These are phyloP conservation scores for Myiozetetes cayanensis DNA, from an alignment of 2,113 vertebrate genomes.

Conservation along the genomic window DNA sequence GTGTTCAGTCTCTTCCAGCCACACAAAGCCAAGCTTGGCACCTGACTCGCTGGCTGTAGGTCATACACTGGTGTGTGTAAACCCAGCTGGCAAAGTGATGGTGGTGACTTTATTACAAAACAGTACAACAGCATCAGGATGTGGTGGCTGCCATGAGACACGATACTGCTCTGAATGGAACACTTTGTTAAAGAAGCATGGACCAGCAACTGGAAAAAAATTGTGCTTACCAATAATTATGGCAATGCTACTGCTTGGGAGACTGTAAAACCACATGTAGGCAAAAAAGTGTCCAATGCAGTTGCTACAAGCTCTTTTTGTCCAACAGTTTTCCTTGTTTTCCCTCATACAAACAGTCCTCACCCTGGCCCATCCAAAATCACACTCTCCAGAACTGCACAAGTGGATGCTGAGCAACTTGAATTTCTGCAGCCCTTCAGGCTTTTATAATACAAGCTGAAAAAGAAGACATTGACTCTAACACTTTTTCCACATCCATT, in stretches of 20 bases:
- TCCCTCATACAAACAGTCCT: background rate
- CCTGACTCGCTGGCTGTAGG: background rate
- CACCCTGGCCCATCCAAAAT: background rate
- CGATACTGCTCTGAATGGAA: rapidly evolving
- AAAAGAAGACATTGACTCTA: background rate
- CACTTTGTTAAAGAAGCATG: rapidly evolving
- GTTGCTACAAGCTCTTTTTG: background rate
- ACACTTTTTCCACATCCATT: background rate
- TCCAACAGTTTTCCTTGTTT: background rate
- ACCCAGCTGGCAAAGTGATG: background rate
- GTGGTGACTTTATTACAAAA: background rate
- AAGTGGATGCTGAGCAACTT: background rate
- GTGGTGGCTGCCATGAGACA: background rate
- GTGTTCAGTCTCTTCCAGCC: background rate
- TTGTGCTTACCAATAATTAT: background rate
- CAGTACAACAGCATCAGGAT: background rate
- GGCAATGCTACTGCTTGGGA: background rate
- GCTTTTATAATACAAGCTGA: background rate
- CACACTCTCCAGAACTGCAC: background rate
- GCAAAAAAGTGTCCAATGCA: background rate
- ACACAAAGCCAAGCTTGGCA: background rate
- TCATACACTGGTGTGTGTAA: background rate
- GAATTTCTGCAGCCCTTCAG: background rate
- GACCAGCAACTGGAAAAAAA: background rate
- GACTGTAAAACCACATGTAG: background rate